Evolutionary conservation across 2,797 vertebrate genomes (phyloP).

Genomic region (Tiaroga cobitis): DNA sequence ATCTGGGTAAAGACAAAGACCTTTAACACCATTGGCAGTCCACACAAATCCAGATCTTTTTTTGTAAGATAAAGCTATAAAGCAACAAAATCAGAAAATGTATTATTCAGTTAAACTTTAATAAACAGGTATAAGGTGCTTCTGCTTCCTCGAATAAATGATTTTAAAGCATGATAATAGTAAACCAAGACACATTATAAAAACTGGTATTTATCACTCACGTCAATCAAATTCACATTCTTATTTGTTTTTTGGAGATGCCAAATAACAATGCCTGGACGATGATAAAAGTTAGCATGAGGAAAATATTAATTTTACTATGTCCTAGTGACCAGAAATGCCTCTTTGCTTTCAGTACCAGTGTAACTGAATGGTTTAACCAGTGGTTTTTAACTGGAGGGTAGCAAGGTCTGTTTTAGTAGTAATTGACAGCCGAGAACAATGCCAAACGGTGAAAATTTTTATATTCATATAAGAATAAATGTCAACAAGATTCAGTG

Average conservation of each 20-base stretch:
- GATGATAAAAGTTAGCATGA: not conserved
- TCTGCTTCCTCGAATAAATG: not conserved
- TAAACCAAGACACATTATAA: not conserved
- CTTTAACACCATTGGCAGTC: not conserved
- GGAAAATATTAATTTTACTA: not conserved
- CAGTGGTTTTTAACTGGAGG: not conserved
- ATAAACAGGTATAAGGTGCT: not conserved
- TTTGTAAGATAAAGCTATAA: too few species aligned
- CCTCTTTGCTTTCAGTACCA: not conserved
- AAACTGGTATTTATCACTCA: not conserved
- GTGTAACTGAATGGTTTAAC: not conserved
- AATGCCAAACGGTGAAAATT: too few species aligned
- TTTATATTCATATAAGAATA: too few species aligned
- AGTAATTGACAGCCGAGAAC: too few species aligned
- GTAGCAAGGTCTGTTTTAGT: too few species aligned
- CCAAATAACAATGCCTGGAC: not conserved
- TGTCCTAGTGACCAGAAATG: not conserved
- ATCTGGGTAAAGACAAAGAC: slow-evolving; percentile 14
- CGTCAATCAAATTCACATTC: not conserved
- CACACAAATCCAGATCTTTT: not conserved
- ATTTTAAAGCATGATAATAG: not conserved
- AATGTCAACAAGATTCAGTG: too few species aligned
- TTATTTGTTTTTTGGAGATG: not conserved
- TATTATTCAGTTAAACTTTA: slow-evolving; percentile 9
- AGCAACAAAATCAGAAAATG: not conserved